A percentile compares a stretch with the other conserved stretches of the same genome.
Conservation (phyloP, 64 coral and sea anemone species). For the Actinia tenebrosa region DNA sequence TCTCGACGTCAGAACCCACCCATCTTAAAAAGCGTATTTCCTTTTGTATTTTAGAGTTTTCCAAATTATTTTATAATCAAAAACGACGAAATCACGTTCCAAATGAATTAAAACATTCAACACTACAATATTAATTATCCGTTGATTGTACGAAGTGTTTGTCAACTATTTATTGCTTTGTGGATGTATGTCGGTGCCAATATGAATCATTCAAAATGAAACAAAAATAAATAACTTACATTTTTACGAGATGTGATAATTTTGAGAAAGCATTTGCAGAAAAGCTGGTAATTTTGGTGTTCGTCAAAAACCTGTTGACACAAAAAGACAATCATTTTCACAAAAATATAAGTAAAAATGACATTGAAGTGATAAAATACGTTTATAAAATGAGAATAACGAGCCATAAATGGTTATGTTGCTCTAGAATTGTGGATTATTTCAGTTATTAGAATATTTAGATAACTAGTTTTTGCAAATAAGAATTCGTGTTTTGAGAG, state of each 20-base stretch:
- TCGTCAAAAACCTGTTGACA: constrained; percentile 10
- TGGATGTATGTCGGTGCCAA: background rate
- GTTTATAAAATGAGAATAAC: background rate
- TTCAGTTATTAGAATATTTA: background rate
- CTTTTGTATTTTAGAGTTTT: background rate
- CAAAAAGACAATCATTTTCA: background rate
- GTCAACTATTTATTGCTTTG: constrained; percentile 3
- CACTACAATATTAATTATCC: background rate
- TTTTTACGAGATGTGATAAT: constrained; percentile 24
- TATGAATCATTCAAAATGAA: constrained; percentile 6
- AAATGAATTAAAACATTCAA: background rate
- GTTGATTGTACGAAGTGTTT: background rate
- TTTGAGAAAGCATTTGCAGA: background rate
- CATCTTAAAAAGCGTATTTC: background rate
- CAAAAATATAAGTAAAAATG: background rate
- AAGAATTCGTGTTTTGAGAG: background rate
- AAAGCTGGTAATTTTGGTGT: constrained; percentile 8
- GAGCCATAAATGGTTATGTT: background rate
- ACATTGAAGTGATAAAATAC: background rate
- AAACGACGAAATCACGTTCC: background rate
- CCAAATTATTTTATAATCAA: background rate
- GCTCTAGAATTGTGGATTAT: no score
- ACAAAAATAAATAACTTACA: constrained; percentile 23
- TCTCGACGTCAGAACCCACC: background rate
- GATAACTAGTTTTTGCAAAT: background rate